Conservation (phyloP, 2,888 invertebrate species). For the Polylopha cassiicola region DNA sequence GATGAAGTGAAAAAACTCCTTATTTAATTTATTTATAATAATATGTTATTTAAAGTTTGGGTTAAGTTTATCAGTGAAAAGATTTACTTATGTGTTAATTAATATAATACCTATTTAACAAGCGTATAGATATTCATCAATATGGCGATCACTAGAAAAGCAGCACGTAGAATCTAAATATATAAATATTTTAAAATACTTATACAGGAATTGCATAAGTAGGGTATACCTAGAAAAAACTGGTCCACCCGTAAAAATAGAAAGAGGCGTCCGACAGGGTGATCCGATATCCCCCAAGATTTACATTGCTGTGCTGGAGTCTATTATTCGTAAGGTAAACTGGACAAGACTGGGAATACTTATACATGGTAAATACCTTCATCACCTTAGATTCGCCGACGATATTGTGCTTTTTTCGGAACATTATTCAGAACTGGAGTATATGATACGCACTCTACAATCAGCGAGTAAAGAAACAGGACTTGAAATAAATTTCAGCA, state of each 20-base stretch:
- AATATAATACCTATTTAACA: too few species aligned
- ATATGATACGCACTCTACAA: neutral
- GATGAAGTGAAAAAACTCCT: constrained; percentile 80
- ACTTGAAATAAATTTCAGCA: neutral
- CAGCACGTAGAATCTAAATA: neutral
- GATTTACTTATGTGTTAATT: too few species aligned
- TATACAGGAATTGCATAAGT: neutral
- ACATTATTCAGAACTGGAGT: neutral
- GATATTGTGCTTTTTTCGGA: neutral
- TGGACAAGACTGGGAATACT: neutral
- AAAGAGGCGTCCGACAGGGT: too few species aligned
- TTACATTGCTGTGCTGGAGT: neutral
- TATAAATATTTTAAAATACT: neutral
- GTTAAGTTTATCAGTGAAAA: too few species aligned
- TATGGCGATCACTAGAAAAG: neutral
- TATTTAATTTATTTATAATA: constrained; percentile 29
- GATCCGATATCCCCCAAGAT: neutral
- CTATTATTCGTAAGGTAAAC: neutral
- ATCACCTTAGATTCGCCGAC: neutral
- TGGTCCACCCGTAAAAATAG: neutral
- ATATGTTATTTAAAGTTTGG: neutral
- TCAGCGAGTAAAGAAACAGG: neutral
- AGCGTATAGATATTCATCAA: too few species aligned
- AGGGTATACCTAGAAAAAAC: neutral
- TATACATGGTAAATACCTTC: neutral